Conservation (phyloP, 2,113 vertebrate genomes). For the Cynoglossus semilaevis region DNA sequence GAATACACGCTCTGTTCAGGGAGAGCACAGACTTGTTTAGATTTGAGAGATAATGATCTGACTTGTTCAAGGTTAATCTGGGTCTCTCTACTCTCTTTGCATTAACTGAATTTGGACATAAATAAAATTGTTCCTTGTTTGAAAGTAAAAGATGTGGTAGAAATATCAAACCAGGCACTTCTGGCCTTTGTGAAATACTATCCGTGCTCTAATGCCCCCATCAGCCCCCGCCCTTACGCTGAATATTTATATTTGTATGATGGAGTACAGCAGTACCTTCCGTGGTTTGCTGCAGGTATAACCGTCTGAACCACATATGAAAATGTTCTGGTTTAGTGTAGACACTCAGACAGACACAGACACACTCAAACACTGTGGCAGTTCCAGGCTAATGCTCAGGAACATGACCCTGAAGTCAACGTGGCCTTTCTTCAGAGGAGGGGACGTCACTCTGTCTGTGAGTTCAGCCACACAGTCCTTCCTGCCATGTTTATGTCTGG, state of each 20-base stretch:
- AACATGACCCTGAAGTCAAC: constrained; percentile 65
- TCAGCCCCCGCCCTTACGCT: constrained; percentile 7
- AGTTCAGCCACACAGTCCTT: constrained; percentile 28
- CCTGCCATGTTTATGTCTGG: constrained; percentile 49
- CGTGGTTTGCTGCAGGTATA: constrained; percentile 42
- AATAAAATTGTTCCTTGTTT: constrained; percentile 62
- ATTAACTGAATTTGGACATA: constrained; percentile 48
- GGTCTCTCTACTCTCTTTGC: constrained; percentile 30
- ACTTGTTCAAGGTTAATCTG: constrained; percentile 42
- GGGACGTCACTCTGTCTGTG: constrained; percentile 31
- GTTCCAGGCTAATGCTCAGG: constrained; percentile 51
- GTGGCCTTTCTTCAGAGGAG: constrained; percentile 44
- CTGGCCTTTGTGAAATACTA: constrained; percentile 69
- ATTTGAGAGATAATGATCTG: constrained; percentile 74
- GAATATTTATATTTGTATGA: constrained; percentile 66
- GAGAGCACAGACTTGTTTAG: constrained; percentile 74
- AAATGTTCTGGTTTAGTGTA: constrained; percentile 32
- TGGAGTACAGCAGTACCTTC: constrained; percentile 58
- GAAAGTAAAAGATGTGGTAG: constrained; percentile 7
- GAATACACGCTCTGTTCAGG: constrained; percentile 70
- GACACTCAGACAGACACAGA: constrained; percentile 11
- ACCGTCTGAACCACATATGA: constrained; percentile 47
- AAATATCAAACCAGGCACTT: neutral
- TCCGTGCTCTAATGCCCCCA: constrained; percentile 45
- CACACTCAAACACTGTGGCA: constrained; percentile 31